phyloP scores from a whole-genome alignment of 2,113 vertebrate genomes.

The Cynoglossus semilaevis region DNA sequence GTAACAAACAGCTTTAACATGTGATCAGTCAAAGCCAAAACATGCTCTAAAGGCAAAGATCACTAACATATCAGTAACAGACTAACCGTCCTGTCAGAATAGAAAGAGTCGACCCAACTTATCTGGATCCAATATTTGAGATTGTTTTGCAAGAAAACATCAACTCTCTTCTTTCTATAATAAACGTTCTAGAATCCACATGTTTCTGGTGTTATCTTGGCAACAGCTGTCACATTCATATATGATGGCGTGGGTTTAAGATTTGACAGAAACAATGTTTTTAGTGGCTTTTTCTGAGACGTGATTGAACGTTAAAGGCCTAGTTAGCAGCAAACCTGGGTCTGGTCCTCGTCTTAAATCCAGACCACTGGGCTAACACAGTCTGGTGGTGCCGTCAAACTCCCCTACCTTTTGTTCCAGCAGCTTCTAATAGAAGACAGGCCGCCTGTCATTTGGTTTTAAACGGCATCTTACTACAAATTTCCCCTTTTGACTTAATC shows the following conservation, averaged over 20 bases:
- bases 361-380: not conserved
- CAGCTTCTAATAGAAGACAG: constrained; percentile 39
- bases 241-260: not conserved
- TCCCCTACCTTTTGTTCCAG: constrained; percentile 32
- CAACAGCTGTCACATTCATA: not conserved
- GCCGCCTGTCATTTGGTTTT: constrained; percentile 2
- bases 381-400: constrained; percentile 10
- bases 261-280: not conserved
- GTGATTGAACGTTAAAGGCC: not conserved
- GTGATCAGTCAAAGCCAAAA: too few relatives aligned
- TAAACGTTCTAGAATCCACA: not conserved
- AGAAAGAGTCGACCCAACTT: not conserved
- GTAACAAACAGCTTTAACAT: too few relatives aligned
- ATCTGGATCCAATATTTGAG: not conserved
- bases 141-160: not conserved
- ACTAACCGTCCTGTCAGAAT: not conserved
- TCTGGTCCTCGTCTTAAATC: constrained; percentile 10
- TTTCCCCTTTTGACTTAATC: constrained; percentile 8
- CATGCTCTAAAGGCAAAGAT: too few relatives aligned
- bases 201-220: not conserved
- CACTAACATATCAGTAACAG: too few relatives aligned
- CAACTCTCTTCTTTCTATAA: not conserved
- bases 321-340: not conserved
- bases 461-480: not conserved
- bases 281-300: not conserved